Evolutionary conservation across 2,888 invertebrate genomes (phyloP), one percentile per base, ranked within the genome.

Genomic region (Cistogaster globosa): DNA sequence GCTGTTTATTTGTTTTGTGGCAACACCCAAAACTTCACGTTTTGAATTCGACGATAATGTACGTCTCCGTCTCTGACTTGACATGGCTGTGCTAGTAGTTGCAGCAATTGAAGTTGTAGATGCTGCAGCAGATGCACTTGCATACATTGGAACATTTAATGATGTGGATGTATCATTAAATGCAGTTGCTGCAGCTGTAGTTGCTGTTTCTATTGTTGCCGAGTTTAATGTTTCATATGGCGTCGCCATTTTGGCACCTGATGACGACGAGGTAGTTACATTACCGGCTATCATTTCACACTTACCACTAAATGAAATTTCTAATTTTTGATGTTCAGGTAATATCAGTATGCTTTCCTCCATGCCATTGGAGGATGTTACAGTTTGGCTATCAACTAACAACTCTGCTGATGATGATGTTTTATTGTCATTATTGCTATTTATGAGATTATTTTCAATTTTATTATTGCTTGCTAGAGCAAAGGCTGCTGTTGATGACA

Each of bases 11-110:
- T 88, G 89, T 84, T 90, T 91, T 20, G 88, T 83, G 18, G 88
- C 84, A 32, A 72, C 11, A 3, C 75, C 72, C 58, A 83, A 79
- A 85, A 88, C 87, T 83, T 91, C 91, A 74, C 90, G 90, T 85
- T 90, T 91, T 16, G 91, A 90, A 86, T 90, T 91, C 16, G 91
- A 90, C 62, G 92, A 92, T 58, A 90, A 89, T 42, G 90, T 90
- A 48, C 92, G 90, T 45, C 91, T 88, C 51, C 91, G 89, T 81
- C 90, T 88, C 83, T 90, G 89, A 84, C 88, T 87, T 86, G 87
- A 86, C 7, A 83, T 83, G 36, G 85, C 32, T 53, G 87, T 83
- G 83, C 55, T 82, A 58, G 76, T 84, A 82, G 60, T 82, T 58
- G 79, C 69, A 72, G 79, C 65, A 20, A 51, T 60, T 22, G 48